A percentile compares a stretch with the other conserved stretches of the same genome.
These are phyloP conservation scores for Zhengitettix transpicula DNA, from an alignment of 2,888 invertebrate species.

Conservation along the genomic window DNA sequence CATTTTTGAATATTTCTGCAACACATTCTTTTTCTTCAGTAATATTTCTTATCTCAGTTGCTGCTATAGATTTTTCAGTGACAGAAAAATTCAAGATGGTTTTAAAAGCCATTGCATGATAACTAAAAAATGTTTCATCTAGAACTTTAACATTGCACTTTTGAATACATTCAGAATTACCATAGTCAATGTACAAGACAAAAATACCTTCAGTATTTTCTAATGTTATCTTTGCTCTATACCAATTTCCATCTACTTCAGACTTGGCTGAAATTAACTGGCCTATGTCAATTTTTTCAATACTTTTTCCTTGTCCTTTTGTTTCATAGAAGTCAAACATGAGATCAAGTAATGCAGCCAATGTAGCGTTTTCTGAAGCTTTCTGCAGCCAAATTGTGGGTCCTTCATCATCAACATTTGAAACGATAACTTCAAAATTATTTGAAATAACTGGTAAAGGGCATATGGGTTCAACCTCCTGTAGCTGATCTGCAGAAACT, in stretches of 20 bases:
- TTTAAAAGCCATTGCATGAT: conserved; percentile 21
- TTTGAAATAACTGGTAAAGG: conserved; percentile 43
- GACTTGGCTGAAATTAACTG: conserved; percentile 41
- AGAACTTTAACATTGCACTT: conserved; percentile 14
- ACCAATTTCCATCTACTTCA: conserved; percentile 47
- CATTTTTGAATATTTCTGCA: conserved; percentile 31
- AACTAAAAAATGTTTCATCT: conserved; percentile 20
- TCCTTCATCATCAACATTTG: conserved; percentile 32
- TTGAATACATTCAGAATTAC: conserved; percentile 39
- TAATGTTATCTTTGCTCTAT: conserved; percentile 39
- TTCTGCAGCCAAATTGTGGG: conserved; percentile 47
- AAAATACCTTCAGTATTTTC: conserved; percentile 28
- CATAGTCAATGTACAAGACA: conserved; percentile 47
- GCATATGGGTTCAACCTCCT: conserved; percentile 27
- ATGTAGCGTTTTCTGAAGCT: conserved; percentile 28
- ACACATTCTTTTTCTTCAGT: conserved; percentile 32
- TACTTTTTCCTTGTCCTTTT: conserved; percentile 15
- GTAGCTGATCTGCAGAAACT: conserved; percentile 28
- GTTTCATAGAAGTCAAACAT: conserved; percentile 39
- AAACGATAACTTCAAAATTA: conserved; percentile 39
- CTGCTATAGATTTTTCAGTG: conserved; percentile 23
- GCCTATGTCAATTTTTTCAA: conserved; percentile 30
- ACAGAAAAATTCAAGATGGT: conserved; percentile 21
- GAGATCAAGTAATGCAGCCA: conserved; percentile 30
- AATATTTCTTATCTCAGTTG: conserved; percentile 26